Percentiles rank a stretch among this genome's conserved stretches.
Evolutionary conservation across 2,888 invertebrate species (phyloP).

Genomic region (Deladenus siricidicola): DNA sequence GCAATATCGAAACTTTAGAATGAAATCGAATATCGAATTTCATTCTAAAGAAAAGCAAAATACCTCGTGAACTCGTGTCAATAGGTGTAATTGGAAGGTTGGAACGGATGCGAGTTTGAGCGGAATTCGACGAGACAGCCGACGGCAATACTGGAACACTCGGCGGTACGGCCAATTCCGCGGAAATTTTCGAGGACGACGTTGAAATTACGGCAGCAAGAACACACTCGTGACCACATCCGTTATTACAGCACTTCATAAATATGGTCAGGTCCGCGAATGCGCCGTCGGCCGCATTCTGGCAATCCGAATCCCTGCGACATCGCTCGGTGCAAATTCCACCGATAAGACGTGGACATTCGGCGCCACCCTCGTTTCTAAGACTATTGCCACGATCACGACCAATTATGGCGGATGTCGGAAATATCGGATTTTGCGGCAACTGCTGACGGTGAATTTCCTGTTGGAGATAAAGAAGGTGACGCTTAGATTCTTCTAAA

Average conservation of each 20-base stretch:
- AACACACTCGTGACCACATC: conserved; percentile 47
- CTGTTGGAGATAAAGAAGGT: no score
- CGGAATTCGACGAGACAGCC: background rate
- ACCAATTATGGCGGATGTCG: no score
- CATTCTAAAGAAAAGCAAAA: no score
- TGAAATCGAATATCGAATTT: no score
- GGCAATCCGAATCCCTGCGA: conserved; percentile 38
- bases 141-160: no score
- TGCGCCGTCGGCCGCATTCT: conserved; percentile 7
- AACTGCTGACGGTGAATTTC: no score
- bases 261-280: background rate
- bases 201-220: background rate
- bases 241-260: conserved; percentile 44
- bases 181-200: background rate
- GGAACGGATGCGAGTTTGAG: background rate
- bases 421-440: no score
- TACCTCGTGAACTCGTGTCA: no score
- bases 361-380: conserved; percentile 19
- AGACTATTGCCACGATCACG: no score
- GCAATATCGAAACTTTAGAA: no score
- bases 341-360: conserved; percentile 40
- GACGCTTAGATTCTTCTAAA: background rate
- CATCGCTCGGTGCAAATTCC: conserved; percentile 44
- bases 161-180: conserved; percentile 15
- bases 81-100: background rate